Percentiles rank a stretch among this genome's conserved stretches.
These are phyloP conservation scores for Oryzias curvinotus DNA, from an alignment of 2,113 vertebrate genomes.

Conservation along the genomic window DNA sequence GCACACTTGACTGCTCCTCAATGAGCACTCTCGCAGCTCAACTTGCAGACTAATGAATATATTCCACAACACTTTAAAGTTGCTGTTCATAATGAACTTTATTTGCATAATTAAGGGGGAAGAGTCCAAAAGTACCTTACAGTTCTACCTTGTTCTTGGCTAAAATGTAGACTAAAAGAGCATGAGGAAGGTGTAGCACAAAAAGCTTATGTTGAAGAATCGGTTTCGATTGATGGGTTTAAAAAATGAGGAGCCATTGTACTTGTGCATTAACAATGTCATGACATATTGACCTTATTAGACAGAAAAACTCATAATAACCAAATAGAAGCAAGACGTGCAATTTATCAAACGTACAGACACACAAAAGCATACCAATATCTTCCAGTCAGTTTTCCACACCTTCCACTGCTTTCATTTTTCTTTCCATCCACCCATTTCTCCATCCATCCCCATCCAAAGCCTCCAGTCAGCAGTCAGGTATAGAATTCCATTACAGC, in stretches of 20 bases:
- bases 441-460: conserved; percentile 50
- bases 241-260: conserved; percentile 55
- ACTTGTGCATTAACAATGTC: conserved; percentile 18
- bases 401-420: conserved; percentile 41
- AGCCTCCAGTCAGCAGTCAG: conserved; percentile 70
- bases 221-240: conserved; percentile 48
- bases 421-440: conserved; percentile 47
- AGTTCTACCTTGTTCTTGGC: conserved; percentile 52
- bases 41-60: conserved; percentile 59
- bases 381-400: conserved; percentile 45
- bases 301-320: background rate
- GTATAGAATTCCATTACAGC: conserved; percentile 70
- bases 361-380: conserved; percentile 39
- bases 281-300: conserved; percentile 10
- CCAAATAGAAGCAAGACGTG: background rate
- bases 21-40: conserved; percentile 39
- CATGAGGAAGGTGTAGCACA: conserved; percentile 14
- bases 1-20: conserved; percentile 43
- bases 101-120: conserved; percentile 75
- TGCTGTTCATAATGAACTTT: conserved; percentile 63
- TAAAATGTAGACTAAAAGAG: conserved; percentile 29
- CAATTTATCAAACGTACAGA: conserved; percentile 25
- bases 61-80: conserved; percentile 60
- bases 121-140: conserved; percentile 73
- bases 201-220: conserved; percentile 40